Percentiles rank a stretch among this genome's conserved stretches.
phyloP scores from a whole-genome alignment of 2,888 invertebrate genomes.

The Vanessa cardui region DNA sequence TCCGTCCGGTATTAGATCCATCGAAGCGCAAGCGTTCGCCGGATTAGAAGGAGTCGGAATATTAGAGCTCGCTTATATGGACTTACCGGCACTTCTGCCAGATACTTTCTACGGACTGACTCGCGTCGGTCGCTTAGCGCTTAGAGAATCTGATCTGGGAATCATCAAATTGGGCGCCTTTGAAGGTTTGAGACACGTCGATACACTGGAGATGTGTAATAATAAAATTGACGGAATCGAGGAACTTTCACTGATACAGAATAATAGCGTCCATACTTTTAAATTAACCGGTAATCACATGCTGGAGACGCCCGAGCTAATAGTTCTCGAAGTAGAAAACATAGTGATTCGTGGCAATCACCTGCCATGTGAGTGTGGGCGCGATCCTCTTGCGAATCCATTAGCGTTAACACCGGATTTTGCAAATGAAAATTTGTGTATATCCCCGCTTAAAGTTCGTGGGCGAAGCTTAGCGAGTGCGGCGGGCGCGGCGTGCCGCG shows the following conservation, averaged over 20 bases:
- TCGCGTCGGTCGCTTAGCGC: constrained; percentile 88
- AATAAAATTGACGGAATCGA: constrained; percentile 93
- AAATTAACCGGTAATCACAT: constrained; percentile 93
- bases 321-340: constrained; percentile 87
- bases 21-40: constrained; percentile 91
- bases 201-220: constrained; percentile 89
- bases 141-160: constrained; percentile 92
- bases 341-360: constrained; percentile 90
- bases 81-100: constrained; percentile 86
- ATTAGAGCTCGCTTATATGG: constrained; percentile 92
- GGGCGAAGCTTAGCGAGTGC: constrained; percentile 87
- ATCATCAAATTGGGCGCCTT: constrained; percentile 89
- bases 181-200: constrained; percentile 88
- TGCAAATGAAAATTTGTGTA: constrained; percentile 90
- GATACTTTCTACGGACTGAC: constrained; percentile 90
- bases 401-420: constrained; percentile 87
- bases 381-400: constrained; percentile 89
- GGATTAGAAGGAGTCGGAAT: constrained; percentile 92
- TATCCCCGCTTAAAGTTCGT: constrained; percentile 92
- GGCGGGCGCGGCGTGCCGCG: constrained; percentile 66
- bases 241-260: constrained; percentile 87
- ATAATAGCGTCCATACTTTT: constrained; percentile 87
- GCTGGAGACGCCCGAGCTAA: constrained; percentile 88
- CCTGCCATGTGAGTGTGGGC: constrained; percentile 94
- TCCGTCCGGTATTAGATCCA: constrained; percentile 88